phyloP scores from a whole-genome alignment of 2,888 invertebrate species.

The Heliconius ismenius region DNA sequence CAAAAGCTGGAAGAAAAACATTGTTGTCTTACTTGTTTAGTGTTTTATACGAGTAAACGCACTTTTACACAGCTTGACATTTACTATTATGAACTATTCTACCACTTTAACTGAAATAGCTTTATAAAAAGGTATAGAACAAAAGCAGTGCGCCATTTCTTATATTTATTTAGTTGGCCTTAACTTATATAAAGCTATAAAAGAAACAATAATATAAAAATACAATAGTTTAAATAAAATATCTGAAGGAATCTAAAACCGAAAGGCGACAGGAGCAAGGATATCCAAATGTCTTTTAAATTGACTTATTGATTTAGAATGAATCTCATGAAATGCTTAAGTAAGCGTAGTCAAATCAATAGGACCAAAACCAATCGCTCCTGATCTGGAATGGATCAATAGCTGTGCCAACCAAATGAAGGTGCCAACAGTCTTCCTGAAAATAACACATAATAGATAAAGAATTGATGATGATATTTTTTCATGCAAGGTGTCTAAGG shows the following conservation, averaged over 20 bases:
- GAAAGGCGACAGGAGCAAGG: not conserved
- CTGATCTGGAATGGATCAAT: constrained; percentile 10
- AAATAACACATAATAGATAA: not conserved
- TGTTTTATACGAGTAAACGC: constrained; percentile 1
- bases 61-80: not conserved
- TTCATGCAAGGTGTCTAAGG: not conserved
- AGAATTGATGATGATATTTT: not conserved
- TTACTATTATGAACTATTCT: constrained; percentile 1
- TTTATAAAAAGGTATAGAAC: not conserved
- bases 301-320: not conserved
- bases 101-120: not conserved
- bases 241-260: not conserved
- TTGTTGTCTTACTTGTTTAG: not conserved
- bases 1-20: constrained; percentile 7
- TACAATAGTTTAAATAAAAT: not conserved
- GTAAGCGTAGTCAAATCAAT: constrained; percentile 11
- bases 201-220: not conserved
- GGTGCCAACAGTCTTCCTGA: not conserved
- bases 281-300: not conserved
- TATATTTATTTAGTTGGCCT: not conserved
- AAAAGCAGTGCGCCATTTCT: not conserved
- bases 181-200: not conserved
- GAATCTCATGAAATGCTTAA: constrained; percentile 8
- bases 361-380: not conserved
- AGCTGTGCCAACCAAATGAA: not conserved